Evolutionary conservation across 1,140 invertebrate genomes (phyloP), one percentile per base, ranked within the genome.

Genomic region (Tribolium madens): DNA sequence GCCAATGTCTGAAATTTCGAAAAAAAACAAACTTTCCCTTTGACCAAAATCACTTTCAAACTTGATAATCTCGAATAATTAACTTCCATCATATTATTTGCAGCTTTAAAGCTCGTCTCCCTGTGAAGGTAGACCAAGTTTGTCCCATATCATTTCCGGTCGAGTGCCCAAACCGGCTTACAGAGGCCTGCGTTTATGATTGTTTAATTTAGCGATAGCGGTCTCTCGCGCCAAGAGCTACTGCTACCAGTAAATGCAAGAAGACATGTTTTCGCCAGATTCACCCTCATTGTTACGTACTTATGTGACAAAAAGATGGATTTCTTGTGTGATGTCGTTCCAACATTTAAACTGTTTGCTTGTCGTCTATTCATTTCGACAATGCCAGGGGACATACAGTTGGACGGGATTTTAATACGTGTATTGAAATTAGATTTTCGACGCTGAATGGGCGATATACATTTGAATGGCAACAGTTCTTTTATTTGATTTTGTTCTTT

Each of bases 181-280:
- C 73, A 52, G 12, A 42, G 64, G 73, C 47, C 18, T 71, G 53
- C 53, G 48, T 78, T 72, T 78, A 71, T 78, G 73, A 78, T 78
- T 78, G 77, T 78, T 78, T 78, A 78, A 78, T 78, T 78, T 75
- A 75, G 77, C 77, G 71, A 76, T 57, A 17, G 48, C 21, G 46
- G 42, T 33, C 31, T 68, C 52, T 73, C 52, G 52, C 33, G 69
- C 46, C 72, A 26, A 33, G 33, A 69, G 47, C 64, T 48, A 69
- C 60, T 36, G 15, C 57, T 31, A 26, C 18, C 46, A 75, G 64
- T 57, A 71, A 60, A 53, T 42, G 7, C 36, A n/a, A 42, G 36
- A 9, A 52, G 77, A 75, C 77, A 78, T 78, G 77, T 78, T 75
- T 78, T 57, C 77, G 13, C n/a, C 26, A 26, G 6, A 12, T 26